Percentiles rank a stretch among this genome's conserved stretches.
These are phyloP conservation scores for Mythimna pallens DNA, from an alignment of 2,888 invertebrate genomes.

Conservation along the genomic window DNA sequence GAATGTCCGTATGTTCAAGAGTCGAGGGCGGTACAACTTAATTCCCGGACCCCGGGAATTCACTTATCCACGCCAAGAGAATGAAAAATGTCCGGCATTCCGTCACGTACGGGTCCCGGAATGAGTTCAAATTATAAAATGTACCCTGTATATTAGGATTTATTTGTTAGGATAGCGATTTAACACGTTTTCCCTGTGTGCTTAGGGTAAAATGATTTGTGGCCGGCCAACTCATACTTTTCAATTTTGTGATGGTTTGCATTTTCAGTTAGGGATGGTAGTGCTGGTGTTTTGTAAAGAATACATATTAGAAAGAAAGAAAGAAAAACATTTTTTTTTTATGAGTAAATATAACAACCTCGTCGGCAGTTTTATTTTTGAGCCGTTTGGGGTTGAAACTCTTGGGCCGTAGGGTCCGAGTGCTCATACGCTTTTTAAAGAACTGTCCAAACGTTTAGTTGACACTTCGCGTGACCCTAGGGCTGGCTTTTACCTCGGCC, in stretches of 20 bases:
- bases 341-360: too few relatives aligned
- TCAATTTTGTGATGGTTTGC: conserved; percentile 20
- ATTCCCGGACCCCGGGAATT: conserved; percentile 50
- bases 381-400: too few relatives aligned
- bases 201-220: conserved; percentile 6
- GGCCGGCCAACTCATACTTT: conserved; percentile 10
- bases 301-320: conserved; percentile 1
- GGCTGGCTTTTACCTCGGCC: too few relatives aligned
- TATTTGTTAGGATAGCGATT: conserved; percentile 2
- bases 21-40: conserved; percentile 34
- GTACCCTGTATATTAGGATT: conserved; percentile 6
- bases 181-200: conserved; percentile 3
- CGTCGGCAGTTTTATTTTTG: too few relatives aligned
- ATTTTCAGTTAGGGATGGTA: conserved; percentile 5
- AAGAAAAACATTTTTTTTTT: too few relatives aligned
- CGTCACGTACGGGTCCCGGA: conserved; percentile 24
- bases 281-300: neutral
- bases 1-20: conserved; percentile 33
- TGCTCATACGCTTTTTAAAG: too few relatives aligned
- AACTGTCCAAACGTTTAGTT: too few relatives aligned
- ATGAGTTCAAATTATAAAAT: conserved; percentile 37
- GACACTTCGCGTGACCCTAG: too few relatives aligned
- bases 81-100: conserved; percentile 51
- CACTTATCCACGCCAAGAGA: conserved; percentile 42
- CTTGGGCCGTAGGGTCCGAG: too few relatives aligned